A percentile compares a stretch with the other conserved stretches of the same genome.
These are phyloP conservation scores for Dendrolimus kikuchii DNA, from an alignment of 1,140 invertebrate genomes.

Conservation along the genomic window DNA sequence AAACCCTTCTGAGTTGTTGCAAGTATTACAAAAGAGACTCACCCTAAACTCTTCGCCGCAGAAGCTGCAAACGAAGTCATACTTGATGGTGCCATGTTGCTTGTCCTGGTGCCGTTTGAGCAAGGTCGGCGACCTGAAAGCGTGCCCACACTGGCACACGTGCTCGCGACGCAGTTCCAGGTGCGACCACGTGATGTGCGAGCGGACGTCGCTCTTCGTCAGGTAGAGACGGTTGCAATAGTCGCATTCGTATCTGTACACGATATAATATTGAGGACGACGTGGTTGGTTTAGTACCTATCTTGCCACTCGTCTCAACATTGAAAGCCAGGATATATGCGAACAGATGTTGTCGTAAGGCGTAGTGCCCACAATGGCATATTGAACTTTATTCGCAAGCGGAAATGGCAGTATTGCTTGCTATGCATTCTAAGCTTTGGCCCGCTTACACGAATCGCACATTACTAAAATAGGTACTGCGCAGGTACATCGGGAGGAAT, in stretches of 20 bases:
- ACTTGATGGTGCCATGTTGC: conserved; percentile 14
- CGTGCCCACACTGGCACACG: conserved; percentile 30
- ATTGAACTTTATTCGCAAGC: neutral
- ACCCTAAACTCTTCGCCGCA: conserved; percentile 34
- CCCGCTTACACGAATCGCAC: neutral
- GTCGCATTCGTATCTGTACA: conserved; percentile 32
- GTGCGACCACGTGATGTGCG: conserved; percentile 42
- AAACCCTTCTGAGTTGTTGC: too few relatives aligned
- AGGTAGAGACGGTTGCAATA: conserved; percentile 30
- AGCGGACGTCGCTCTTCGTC: conserved; percentile 35
- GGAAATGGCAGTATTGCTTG: too few relatives aligned
- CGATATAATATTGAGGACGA: neutral
- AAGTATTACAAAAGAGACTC: conserved; percentile 4
- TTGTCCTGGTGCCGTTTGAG: conserved; percentile 25
- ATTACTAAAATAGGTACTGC: neutral
- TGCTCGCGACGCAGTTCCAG: conserved; percentile 20
- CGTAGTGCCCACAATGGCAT: neutral
- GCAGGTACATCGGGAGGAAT: too few relatives aligned
- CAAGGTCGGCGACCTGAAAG: conserved; percentile 28
- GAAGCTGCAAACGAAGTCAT: conserved; percentile 21
- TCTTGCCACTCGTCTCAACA: too few relatives aligned
- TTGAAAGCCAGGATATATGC: too few relatives aligned
- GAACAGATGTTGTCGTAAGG: too few relatives aligned
- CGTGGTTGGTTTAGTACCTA: too few relatives aligned
- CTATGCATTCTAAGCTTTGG: too few relatives aligned